Base-by-base conservation (phyloP, 1,140 invertebrate genomes). In the Cydia fagiglandana region DNA sequence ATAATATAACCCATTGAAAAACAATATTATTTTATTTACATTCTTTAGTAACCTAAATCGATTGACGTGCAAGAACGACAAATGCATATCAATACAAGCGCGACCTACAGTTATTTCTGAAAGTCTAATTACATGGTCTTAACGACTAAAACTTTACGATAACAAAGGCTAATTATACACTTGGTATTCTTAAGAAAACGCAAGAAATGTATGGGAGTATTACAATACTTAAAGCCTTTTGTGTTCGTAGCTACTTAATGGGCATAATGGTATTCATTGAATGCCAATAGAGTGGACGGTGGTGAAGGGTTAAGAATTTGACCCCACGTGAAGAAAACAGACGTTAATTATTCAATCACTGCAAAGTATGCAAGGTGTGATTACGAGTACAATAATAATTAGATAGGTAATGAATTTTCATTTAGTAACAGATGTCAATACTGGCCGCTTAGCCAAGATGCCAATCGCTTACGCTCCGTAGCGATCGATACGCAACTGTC, bases 311-410 rank as follows among this genome's bases (percentile, higher is more conserved):
- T 17, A 38, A 41, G 15, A 1, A 70, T 38, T 70, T 41, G n/a
- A 38, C 66, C 38, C 34, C 66, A 45, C 15, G n/a, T 70, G 66
- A 70, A 70, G 34, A 70, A 70, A 70, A 70, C 66, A 70, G 34
- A 17, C 34, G 66, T 70, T 70, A 17, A 41, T 41, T 70, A 70
- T 70, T 70, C 66, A 70, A 38, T 38, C 24, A 66, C 3, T 66
- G 56, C 12, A 66, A 66, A 66, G 56, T 61, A 61, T 20, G 56
- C 6, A 5, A 34, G 34, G 34, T 30, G 30, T 61, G 56, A 61
- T 61, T 61, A 24, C 56, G 15, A 20, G 56, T 17, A 61, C 56
- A 61, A 24, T 61, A n/a, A 24, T 61, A 61, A 24, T 61, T 61
- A 61, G 56, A 61, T 24, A 61, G 41, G 10, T 45, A 4, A 61